Conservation (phyloP, 2,113 vertebrate species). For the Montifringilla adamsi region DNA sequence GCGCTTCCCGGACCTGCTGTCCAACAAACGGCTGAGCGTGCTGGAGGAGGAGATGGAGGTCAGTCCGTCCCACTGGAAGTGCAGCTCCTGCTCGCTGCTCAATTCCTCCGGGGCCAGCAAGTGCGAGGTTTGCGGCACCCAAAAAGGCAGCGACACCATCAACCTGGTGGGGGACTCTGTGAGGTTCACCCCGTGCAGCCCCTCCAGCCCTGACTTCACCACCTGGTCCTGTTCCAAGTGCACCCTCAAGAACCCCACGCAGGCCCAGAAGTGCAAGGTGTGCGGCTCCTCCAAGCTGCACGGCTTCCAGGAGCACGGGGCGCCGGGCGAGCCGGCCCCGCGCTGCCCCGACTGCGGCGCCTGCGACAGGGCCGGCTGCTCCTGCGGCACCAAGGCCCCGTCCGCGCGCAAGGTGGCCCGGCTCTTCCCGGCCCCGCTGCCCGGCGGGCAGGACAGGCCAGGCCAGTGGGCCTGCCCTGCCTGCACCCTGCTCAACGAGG, state of each 20-base stretch:
- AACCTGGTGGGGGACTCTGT: slow-evolving; percentile 87
- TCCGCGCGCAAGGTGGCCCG: slow-evolving; percentile 73
- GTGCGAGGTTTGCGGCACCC: slow-evolving; percentile 79
- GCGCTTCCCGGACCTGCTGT: slow-evolving; percentile 75
- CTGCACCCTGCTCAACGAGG: slow-evolving; percentile 90
- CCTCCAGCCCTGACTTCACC: slow-evolving; percentile 93
- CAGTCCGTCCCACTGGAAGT: slow-evolving; percentile 78
- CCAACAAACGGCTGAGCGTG: slow-evolving; percentile 85
- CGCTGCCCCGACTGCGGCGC: slow-evolving; percentile 76
- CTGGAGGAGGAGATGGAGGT: slow-evolving; percentile 85
- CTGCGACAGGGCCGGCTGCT: slow-evolving; percentile 49
- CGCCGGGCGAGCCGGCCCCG: background rate
- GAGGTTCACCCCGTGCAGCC: slow-evolving; percentile 89
- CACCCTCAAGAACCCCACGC: slow-evolving; percentile 88
- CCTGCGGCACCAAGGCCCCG: slow-evolving; percentile 56
- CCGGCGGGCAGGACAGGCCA: slow-evolving; percentile 41
- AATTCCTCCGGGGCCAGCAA: slow-evolving; percentile 50
- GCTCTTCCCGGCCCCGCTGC: slow-evolving; percentile 61
- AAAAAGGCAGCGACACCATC: slow-evolving; percentile 80
- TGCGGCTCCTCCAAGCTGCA: slow-evolving; percentile 94
- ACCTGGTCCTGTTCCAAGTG: slow-evolving; percentile 95
- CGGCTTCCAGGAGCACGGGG: slow-evolving; percentile 86
- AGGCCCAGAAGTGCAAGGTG: slow-evolving; percentile 82
- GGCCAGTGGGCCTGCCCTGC: slow-evolving; percentile 91
- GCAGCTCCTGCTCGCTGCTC: slow-evolving; percentile 78